Percentiles rank a stretch among this genome's conserved stretches.
Conservation (phyloP, 2,113 vertebrate genomes). For the Hepsetus odoe region DNA sequence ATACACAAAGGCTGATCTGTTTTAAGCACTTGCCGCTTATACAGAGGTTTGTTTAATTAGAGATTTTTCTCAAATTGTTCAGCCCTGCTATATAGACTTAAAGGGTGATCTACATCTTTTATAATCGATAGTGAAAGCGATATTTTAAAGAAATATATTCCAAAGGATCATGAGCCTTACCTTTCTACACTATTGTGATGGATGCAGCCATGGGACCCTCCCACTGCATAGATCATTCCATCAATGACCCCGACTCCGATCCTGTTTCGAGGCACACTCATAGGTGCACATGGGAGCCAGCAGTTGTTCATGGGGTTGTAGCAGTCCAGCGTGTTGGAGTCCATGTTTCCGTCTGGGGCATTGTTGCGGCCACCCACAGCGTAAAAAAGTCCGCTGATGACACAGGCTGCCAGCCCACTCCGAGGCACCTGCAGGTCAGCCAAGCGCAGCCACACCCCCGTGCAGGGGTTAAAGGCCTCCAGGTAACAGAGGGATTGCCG, state of each 20-base stretch:
- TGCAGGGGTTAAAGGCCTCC: slow-evolving; percentile 86
- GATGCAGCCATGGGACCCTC: slow-evolving; percentile 89
- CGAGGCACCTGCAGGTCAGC: slow-evolving; percentile 87
- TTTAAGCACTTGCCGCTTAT: too few relatives aligned
- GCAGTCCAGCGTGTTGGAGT: slow-evolving; percentile 88
- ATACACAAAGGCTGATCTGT: too few relatives aligned
- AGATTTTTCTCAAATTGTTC: too few relatives aligned
- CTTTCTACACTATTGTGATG: slow-evolving; percentile 92
- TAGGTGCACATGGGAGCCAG: slow-evolving; percentile 88
- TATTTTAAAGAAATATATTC: too few relatives aligned
- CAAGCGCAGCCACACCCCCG: slow-evolving; percentile 80
- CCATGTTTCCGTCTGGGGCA: slow-evolving; percentile 89
- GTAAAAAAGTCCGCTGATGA: slow-evolving; percentile 89
- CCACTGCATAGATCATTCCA: slow-evolving; percentile 89
- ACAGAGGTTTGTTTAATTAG: too few relatives aligned
- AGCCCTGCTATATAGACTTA: too few relatives aligned
- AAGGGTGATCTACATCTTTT: too few relatives aligned
- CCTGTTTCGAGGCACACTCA: slow-evolving; percentile 91
- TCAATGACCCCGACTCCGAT: slow-evolving; percentile 93
- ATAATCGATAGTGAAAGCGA: too few relatives aligned
- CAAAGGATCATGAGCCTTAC: too few relatives aligned
- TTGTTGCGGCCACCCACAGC: slow-evolving; percentile 92
- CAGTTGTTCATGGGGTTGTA: slow-evolving; percentile 95
- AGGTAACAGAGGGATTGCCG: slow-evolving; percentile 86
- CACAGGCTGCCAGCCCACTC: slow-evolving; percentile 88